A percentile compares a stretch with the other conserved stretches of the same genome.
These are phyloP conservation scores for Pimephales promelas DNA, from an alignment of 2,113 vertebrate genomes.

Conservation along the genomic window DNA sequence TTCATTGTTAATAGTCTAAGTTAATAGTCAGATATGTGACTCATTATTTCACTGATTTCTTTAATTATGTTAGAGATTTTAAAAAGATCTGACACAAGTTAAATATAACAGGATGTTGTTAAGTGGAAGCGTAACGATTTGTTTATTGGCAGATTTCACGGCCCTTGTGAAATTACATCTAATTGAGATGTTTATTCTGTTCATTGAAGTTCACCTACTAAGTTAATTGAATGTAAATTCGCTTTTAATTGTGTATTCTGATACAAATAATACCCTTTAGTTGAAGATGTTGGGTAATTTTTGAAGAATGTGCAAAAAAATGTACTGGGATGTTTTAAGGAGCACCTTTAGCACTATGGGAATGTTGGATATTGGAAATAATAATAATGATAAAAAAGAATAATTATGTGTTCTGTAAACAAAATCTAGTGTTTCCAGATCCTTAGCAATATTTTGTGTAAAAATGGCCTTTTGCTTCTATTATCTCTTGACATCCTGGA, in stretches of 20 bases:
- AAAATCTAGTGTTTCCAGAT: not conserved
- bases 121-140: not conserved
- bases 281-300: not conserved
- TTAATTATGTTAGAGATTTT: not conserved
- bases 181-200: not conserved
- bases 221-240: not conserved
- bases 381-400: too few species aligned
- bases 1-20: not conserved
- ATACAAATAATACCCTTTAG: not conserved
- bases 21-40: not conserved
- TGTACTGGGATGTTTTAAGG: not conserved
- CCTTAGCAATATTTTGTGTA: not conserved
- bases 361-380: not conserved
- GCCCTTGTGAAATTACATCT: not conserved
- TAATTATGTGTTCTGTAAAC: not conserved
- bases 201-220: not conserved
- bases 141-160: not conserved
- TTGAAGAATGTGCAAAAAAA: not conserved
- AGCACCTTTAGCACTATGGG: not conserved
- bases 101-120: not conserved
- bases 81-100: not conserved
- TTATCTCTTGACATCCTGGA: constrained; percentile 61
- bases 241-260: not conserved
- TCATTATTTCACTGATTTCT: not conserved
- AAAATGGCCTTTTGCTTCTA: not conserved